Percentiles rank a stretch among this genome's conserved stretches.
Conservation (phyloP, 1,140 invertebrate genomes). For the Heliconius hermathena region DNA sequence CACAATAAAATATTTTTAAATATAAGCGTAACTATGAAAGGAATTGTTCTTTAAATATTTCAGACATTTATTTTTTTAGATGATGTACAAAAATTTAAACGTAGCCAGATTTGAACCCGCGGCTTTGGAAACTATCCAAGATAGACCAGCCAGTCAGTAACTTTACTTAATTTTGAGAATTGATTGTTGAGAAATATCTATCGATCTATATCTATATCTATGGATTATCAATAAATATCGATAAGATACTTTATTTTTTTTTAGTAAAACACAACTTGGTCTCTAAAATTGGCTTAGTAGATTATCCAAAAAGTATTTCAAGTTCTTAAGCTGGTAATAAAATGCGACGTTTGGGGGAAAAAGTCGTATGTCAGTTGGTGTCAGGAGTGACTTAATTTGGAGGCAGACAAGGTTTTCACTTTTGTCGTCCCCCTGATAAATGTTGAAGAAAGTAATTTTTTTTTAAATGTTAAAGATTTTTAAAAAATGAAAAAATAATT, state of each 20-base stretch:
- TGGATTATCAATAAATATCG: constrained; percentile 8
- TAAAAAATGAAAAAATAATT: no score
- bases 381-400: constrained; percentile 22
- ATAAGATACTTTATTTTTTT: not conserved
- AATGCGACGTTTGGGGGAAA: constrained; percentile 18
- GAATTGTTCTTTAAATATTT: no score
- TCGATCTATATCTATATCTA: no score
- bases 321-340: constrained; percentile 14
- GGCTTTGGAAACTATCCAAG: no score
- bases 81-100: no score
- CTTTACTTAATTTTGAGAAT: not conserved
- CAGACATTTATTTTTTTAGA: no score
- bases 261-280: not conserved
- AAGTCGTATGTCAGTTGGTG: constrained; percentile 13
- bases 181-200: not conserved
- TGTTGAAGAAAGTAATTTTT: no score
- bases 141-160: no score
- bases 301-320: constrained; percentile 11
- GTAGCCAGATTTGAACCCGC: no score
- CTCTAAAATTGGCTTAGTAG: constrained; percentile 1
- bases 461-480: no score
- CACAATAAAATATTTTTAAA: no score
- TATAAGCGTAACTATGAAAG: no score
- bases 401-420: constrained; percentile 13
- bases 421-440: not conserved